Evolutionary conservation across 2,113 vertebrate genomes (phyloP).

Genomic region (Oophaga pumilio): DNA sequence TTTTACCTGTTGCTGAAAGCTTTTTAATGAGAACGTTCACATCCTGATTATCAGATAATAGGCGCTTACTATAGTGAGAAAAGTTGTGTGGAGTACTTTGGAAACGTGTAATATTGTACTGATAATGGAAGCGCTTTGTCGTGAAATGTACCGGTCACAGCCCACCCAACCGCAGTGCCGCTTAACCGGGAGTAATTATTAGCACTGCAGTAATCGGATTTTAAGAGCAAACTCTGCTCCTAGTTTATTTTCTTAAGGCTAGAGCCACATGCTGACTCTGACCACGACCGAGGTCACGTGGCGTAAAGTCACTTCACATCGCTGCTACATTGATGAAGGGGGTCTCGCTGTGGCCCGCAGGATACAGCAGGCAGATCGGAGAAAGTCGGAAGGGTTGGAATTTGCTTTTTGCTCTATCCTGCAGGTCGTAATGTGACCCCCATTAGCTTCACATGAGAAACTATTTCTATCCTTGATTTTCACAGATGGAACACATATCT

Average conservation of each 20-base stretch:
- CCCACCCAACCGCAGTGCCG: background rate
- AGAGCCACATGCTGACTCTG: too few species aligned
- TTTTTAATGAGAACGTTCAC: conserved; percentile 28
- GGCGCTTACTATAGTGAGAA: background rate
- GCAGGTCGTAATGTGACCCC: too few species aligned
- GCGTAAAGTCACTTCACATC: too few species aligned
- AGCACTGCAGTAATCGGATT: background rate
- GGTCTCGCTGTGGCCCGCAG: too few species aligned
- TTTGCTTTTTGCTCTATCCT: too few species aligned
- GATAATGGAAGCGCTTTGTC: background rate
- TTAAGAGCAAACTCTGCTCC: background rate
- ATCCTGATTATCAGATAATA: conserved; percentile 17
- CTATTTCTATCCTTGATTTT: too few species aligned
- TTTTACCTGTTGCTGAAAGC: conserved; percentile 36
- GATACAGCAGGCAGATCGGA: too few species aligned
- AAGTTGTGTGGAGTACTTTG: conserved; percentile 13
- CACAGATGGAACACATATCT: too few species aligned
- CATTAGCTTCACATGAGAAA: too few species aligned
- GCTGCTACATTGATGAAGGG: too few species aligned
- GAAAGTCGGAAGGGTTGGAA: too few species aligned
- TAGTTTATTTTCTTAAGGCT: background rate
- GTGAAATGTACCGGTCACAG: background rate
- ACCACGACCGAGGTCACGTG: too few species aligned
- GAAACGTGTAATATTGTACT: conserved; percentile 2
- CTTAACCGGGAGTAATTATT: background rate